These are phyloP conservation scores for Odontesthes bonariensis DNA, from an alignment of 2,113 vertebrate genomes.

Conservation along the genomic window DNA sequence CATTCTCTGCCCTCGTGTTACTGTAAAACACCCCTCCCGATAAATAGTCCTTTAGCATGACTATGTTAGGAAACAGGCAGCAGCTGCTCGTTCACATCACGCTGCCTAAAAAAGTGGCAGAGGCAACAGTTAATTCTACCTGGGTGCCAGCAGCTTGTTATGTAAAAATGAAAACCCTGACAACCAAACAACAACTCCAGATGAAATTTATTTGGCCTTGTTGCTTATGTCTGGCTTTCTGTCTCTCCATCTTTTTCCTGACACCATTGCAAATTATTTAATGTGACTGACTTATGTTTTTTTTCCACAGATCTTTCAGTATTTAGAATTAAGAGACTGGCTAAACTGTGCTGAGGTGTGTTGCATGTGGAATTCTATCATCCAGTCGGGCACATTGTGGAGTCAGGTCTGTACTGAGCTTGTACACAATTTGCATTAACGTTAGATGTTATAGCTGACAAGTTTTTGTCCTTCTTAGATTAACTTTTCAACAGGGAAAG, in stretches of 20 bases:
- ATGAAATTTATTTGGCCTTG: background rate
- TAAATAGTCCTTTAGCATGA: slow-evolving; percentile 49
- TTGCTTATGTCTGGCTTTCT: slow-evolving; percentile 5
- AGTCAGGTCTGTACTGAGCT: slow-evolving; percentile 67
- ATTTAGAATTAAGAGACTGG: slow-evolving; percentile 68
- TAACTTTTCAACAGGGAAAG: slow-evolving; percentile 70
- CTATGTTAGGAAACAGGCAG: slow-evolving; percentile 64
- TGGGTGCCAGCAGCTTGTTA: background rate
- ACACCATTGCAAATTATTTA: background rate
- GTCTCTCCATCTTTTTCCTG: background rate
- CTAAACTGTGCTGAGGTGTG: slow-evolving; percentile 77
- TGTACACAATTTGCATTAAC: background rate
- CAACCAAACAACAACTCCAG: background rate
- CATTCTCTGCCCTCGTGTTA: slow-evolving; percentile 36
- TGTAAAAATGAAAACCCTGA: background rate
- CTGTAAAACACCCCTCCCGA: slow-evolving; percentile 21
- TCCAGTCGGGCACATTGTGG: slow-evolving; percentile 72
- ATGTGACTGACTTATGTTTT: background rate
- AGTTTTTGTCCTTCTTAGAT: slow-evolving; percentile 61
- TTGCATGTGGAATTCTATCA: slow-evolving; percentile 69
- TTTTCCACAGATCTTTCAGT: slow-evolving; percentile 72
- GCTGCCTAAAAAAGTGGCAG: slow-evolving; percentile 17
- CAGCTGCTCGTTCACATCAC: slow-evolving; percentile 17
- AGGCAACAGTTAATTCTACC: background rate
- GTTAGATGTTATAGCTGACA: background rate